Evolutionary conservation across 2,888 invertebrate species (phyloP).

Genomic region (Ecliptopera silaceata): DNA sequence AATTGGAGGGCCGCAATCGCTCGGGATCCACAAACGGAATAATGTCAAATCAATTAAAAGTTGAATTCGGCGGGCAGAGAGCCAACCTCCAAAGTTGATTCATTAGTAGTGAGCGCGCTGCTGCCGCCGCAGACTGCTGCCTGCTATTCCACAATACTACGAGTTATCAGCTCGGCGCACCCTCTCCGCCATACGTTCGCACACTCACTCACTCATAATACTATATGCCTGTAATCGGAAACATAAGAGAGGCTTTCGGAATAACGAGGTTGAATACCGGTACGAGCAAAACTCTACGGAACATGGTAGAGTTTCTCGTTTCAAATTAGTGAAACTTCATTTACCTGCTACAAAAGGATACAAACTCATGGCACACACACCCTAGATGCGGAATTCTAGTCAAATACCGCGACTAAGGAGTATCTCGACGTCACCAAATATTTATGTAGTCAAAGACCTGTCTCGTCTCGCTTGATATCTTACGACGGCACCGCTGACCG

Average conservation of each 20-base stretch:
- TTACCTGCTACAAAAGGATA: constrained; percentile 18
- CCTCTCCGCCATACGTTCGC: constrained; percentile 43
- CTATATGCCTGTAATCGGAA: constrained; percentile 37
- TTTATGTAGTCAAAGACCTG: constrained; percentile 39
- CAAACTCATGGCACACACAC: constrained; percentile 9
- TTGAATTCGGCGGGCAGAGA: constrained; percentile 69
- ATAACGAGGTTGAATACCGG: constrained; percentile 10
- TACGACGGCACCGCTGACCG: constrained; percentile 24
- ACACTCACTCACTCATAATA: constrained; percentile 49
- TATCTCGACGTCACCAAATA: constrained; percentile 33
- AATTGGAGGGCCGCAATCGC: constrained; percentile 73
- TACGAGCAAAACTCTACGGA: constrained; percentile 1
- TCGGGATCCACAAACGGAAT: constrained; percentile 74
- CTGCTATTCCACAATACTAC: constrained; percentile 51
- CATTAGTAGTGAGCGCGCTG: constrained; percentile 65
- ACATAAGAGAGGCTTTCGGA: constrained; percentile 10
- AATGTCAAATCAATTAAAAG: constrained; percentile 81
- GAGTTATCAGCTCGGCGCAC: constrained; percentile 57
- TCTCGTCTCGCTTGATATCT: constrained; percentile 32
- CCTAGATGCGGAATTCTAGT: constrained; percentile 26
- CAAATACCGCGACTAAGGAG: constrained; percentile 31
- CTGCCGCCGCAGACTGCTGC: constrained; percentile 48
- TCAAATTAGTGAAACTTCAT: constrained; percentile 11
- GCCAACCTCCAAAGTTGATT: constrained; percentile 70
- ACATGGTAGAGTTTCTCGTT: constrained; percentile 10